A percentile compares a stretch with the other conserved stretches of the same genome.
phyloP scores from a whole-genome alignment of 2,888 invertebrate genomes.

The Oxystoma pomonae region DNA sequence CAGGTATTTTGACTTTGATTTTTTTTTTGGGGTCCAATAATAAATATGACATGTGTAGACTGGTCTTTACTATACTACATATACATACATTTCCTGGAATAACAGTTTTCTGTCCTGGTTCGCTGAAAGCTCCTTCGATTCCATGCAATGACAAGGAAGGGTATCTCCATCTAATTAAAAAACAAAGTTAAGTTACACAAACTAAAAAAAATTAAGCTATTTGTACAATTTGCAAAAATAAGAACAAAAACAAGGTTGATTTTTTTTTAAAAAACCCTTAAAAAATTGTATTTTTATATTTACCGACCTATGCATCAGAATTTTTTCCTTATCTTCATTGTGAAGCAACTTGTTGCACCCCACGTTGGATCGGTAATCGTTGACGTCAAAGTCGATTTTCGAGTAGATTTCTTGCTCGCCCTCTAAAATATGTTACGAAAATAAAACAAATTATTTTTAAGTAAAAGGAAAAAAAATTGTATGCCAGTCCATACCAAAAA shows the following conservation, averaged over 20 bases:
- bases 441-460: no score
- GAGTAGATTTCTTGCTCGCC: constrained; percentile 71
- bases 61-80: no score
- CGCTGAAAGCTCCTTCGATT: constrained; percentile 84
- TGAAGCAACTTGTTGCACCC: constrained; percentile 68
- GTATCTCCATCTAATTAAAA: constrained; percentile 39
- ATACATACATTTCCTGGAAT: constrained; percentile 89
- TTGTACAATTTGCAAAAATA: no score
- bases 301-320: constrained; percentile 81
- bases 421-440: no score
- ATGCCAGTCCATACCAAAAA: no score
- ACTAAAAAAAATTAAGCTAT: no score
- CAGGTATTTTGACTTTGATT: no score
- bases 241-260: no score
- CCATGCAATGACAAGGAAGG: constrained; percentile 93
- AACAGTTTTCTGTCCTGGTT: constrained; percentile 93
- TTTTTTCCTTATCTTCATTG: constrained; percentile 72
- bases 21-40: no score
- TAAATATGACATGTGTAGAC: no score
- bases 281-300: constrained; percentile 71
- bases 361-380: constrained; percentile 69
- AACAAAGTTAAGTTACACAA: no score
- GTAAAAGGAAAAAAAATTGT: no score
- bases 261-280: background rate
- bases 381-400: constrained; percentile 81